Conservation (phyloP, 2,113 vertebrate species). For the Malaclemys terrapin region DNA sequence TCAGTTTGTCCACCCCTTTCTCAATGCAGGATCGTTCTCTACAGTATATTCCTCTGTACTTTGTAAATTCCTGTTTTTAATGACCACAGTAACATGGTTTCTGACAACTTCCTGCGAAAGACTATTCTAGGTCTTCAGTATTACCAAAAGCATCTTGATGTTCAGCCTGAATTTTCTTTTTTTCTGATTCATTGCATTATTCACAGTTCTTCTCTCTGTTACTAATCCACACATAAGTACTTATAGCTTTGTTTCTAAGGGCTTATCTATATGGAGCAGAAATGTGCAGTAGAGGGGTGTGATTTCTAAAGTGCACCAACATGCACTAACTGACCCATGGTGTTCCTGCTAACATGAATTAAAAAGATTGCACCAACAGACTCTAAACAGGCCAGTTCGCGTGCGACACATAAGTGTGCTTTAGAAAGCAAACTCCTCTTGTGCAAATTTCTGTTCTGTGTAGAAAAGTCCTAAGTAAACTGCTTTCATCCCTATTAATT, state of each 20-base stretch:
- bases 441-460: too few relatives aligned
- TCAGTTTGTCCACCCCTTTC: not conserved
- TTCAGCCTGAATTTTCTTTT: not conserved
- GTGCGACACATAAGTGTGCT: too few relatives aligned
- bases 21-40: not conserved
- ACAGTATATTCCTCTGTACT: not conserved
- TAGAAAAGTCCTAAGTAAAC: not conserved
- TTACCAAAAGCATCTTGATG: not conserved
- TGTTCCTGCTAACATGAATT: too few relatives aligned
- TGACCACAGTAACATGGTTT: not conserved
- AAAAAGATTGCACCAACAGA: too few relatives aligned
- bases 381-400: too few relatives aligned
- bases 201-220: not conserved
- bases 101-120: not conserved
- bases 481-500: not conserved
- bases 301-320: too few relatives aligned
- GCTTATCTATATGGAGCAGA: too few relatives aligned
- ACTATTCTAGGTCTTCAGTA: not conserved
- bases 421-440: too few relatives aligned
- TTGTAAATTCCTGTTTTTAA: not conserved
- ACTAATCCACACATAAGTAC: not conserved
- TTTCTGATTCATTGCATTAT: not conserved
- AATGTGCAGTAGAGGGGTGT: too few relatives aligned
- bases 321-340: too few relatives aligned
- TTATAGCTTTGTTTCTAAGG: not conserved